Evolutionary conservation across 37 sponge, comb jelly and placozoan genomes (phyloP), one percentile per base, ranked within the genome.

Genomic region (Dysidea cf. avara): DNA sequence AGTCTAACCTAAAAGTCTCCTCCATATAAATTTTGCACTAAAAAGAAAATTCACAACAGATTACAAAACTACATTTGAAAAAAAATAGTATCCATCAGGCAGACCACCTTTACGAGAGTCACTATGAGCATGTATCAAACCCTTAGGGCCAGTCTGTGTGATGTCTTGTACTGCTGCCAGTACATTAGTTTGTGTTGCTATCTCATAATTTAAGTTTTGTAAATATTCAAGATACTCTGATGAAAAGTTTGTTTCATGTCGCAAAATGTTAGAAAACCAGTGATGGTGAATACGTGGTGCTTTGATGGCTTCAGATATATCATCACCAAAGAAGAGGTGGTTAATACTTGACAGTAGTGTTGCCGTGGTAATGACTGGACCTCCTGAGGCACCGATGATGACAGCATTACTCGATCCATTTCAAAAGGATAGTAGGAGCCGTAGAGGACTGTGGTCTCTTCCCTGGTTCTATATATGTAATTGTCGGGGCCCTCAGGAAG

Each of bases 301-400:
- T 0, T 57, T 13, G 29, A 88, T 87, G 18, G 87, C 80, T 24
- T 79, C 79, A n/a, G 35, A 32, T 39, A 92, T 79, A 9, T 56
- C 39, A 30, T 50, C 34, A 21, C 33, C 65, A 61, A 86, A 92
- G 36, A 49, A 53, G 0, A 95, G 71, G 9, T 43, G 46, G 46
- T 43, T 43, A 9, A 43, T 5, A 43, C 7, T 9, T 12, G 46
- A 43, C 9, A 43, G 46, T 43, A 43, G 9, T 43, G 46, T 43
- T 43, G 46, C 46, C 46, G 46, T 43, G 5, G 46, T 43, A 25
- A 97, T 97, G 24, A 21, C 29, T 26, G 91, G 76, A 1, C 94
- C 98, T 29, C 98, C 98, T 35, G 92, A 87, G n/a, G 95, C 94
- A 1, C 98, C 98, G 18, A 85, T 70, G 1, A 87, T 81, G 5